phyloP scores from a whole-genome alignment of 2,888 invertebrate species.

The Tribolium freemani region DNA sequence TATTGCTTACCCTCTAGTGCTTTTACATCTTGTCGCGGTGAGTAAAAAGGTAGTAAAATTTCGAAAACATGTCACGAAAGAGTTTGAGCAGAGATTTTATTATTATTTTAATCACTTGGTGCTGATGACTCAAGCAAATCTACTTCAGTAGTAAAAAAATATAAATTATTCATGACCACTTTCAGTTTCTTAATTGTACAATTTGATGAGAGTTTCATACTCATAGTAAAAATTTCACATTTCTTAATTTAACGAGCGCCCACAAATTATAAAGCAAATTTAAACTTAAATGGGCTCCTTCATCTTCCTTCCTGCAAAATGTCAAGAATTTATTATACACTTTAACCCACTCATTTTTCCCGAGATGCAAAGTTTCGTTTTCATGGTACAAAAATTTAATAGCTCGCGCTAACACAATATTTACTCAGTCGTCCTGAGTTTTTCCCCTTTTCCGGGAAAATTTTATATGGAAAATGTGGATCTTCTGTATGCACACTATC shows the following conservation, averaged over 20 bases:
- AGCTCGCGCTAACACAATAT: conserved; percentile 23
- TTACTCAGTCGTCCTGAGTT: not conserved
- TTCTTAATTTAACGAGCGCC: conserved; percentile 10
- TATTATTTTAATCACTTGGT: no score
- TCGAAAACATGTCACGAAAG: not conserved
- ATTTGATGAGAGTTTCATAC: not conserved
- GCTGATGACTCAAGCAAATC: no score
- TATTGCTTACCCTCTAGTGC: not conserved
- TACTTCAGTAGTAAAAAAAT: no score
- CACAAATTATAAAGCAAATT: conserved; percentile 28
- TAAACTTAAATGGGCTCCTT: conserved; percentile 26
- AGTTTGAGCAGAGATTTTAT: not conserved
- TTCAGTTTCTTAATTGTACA: no score
- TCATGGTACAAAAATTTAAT: conserved; percentile 28
- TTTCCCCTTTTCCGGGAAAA: not conserved
- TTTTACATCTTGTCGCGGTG: not conserved
- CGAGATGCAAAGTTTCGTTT: conserved; percentile 26
- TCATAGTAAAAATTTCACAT: conserved; percentile 2
- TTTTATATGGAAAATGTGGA: conserved; percentile 18
- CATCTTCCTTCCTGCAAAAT: conserved; percentile 14
- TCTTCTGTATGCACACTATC: not conserved
- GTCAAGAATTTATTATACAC: conserved; percentile 30
- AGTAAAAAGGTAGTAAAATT: not conserved
- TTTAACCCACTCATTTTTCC: conserved; percentile 34
- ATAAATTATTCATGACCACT: no score